A percentile compares a stretch with the other conserved stretches of the same genome.
Conservation (phyloP, 2,113 vertebrate species). For the Cygnus buccinator region DNA sequence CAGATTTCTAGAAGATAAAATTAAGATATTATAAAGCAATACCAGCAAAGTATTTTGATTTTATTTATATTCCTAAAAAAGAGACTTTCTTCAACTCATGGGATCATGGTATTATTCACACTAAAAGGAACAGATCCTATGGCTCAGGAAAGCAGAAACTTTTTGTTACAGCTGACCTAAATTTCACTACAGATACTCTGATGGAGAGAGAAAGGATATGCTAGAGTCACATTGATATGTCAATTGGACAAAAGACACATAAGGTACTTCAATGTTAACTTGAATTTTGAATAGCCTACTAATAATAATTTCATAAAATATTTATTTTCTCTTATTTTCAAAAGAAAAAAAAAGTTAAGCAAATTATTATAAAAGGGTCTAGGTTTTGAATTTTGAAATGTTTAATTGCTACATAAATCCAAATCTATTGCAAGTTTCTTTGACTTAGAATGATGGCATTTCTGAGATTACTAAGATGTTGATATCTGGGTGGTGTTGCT, state of each 20-base stretch:
- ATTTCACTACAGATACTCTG: constrained; percentile 54
- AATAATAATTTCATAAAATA: neutral
- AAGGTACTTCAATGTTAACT: neutral
- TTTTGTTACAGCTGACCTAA: constrained; percentile 67
- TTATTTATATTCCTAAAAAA: neutral
- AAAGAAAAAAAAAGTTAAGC: neutral
- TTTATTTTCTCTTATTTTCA: neutral
- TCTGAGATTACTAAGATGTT: neutral
- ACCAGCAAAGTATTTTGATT: fast-evolving
- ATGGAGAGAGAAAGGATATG: constrained; percentile 31
- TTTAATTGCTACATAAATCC: neutral
- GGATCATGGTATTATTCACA: neutral
- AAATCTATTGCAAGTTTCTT: neutral
- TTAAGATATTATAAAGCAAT: neutral
- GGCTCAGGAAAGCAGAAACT: constrained; percentile 55
- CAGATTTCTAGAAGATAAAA: neutral
- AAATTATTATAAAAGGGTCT: neutral
- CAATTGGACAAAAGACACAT: constrained; percentile 55
- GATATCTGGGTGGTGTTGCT: neutral
- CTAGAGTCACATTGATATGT: constrained; percentile 60
- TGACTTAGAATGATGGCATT: neutral
- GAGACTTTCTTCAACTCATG: neutral
- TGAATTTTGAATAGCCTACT: neutral
- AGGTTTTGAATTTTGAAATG: fast-evolving
- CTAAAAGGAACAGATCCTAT: constrained; percentile 48